phyloP scores from a whole-genome alignment of 2,113 vertebrate species.

The Vicugna pacos region DNA sequence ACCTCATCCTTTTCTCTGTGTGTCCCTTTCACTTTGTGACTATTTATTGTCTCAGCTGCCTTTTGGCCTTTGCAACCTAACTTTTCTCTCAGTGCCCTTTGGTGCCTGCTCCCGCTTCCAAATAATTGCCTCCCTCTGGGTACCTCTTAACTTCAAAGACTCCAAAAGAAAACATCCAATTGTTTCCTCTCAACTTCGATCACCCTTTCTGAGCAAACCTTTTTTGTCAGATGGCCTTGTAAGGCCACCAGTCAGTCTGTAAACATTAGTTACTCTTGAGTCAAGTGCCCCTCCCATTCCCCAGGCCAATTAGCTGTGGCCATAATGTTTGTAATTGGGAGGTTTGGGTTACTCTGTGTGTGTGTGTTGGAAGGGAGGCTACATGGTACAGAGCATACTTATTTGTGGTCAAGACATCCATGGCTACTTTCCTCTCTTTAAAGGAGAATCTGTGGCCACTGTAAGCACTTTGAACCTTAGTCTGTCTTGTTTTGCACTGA shows the following conservation, averaged over 20 bases:
- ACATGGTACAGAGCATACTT: background rate
- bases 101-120: background rate
- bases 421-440: background rate
- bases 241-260: conserved; percentile 5
- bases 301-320: conserved; percentile 46
- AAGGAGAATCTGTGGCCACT: background rate
- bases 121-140: conserved; percentile 40
- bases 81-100: conserved; percentile 49
- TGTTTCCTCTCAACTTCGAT: conserved; percentile 5
- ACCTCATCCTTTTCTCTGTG: background rate
- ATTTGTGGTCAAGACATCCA: background rate
- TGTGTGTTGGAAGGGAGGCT: background rate
- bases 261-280: conserved; percentile 59
- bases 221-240: conserved; percentile 47
- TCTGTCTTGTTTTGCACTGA: background rate
- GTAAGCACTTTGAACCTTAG: background rate
- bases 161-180: conserved; percentile 40
- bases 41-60: conserved; percentile 51
- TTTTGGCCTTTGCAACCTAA: background rate
- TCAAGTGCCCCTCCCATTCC: background rate
- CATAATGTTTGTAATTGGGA: conserved; percentile 1
- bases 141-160: conserved; percentile 51
- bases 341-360: too few species aligned
- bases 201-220: conserved; percentile 32
- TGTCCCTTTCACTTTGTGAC: background rate